Base-by-base conservation (phyloP, 2,797 vertebrate species). In the Bryconaethiops microstoma region DNA sequence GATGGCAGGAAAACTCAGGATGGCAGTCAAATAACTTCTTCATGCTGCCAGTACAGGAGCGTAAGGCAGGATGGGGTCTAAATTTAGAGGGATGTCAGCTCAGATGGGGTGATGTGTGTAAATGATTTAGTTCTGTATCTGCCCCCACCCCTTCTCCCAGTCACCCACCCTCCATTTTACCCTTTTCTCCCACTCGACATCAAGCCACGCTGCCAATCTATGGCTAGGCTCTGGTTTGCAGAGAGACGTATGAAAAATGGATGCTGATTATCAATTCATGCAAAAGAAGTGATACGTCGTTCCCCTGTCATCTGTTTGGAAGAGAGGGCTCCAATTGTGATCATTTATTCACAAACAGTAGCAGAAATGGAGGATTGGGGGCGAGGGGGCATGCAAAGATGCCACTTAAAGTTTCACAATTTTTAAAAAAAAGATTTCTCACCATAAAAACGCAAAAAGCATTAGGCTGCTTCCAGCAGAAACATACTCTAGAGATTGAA, bases 221-320 rank as follows among this genome's bases (percentile, higher is more conserved):
- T 16, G 39, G 13, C 72, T 60, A n/a, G 50, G 63, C 48, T 13
- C 29, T 2, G 9, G 76, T 59, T 74, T n/a, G 13, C 52, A 42
- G 50, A 68, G 64, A 77, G 52, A 67, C 13, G 3, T 10, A 69
- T 68, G 14, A 74, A 74, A 77, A 59, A 77, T 77, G 40, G 65
- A 59, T 77, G 29, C 64, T 69, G 64, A 77, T 77, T 77, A 77
- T 62, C 74, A 76, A 64, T 77, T 77, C 64, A 69, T 69, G 64
- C n/a, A 69, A 54, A 69, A 69, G 35, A 77, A 77, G 71, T 60
- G 55, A 74, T 35, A 39, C 19, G 35, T 16, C 35, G 1, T 59
- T 74, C 19, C 17, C 45, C 5, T 25, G 9, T 68, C 63, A 12
- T 67, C 29, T 67, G 57, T 62, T 75, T 60, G 50, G 13, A 60